Percentiles rank a stretch among this genome's conserved stretches.
Evolutionary conservation across 2,888 invertebrate genomes (phyloP).

Genomic region (Nephrocerus scutellatus): DNA sequence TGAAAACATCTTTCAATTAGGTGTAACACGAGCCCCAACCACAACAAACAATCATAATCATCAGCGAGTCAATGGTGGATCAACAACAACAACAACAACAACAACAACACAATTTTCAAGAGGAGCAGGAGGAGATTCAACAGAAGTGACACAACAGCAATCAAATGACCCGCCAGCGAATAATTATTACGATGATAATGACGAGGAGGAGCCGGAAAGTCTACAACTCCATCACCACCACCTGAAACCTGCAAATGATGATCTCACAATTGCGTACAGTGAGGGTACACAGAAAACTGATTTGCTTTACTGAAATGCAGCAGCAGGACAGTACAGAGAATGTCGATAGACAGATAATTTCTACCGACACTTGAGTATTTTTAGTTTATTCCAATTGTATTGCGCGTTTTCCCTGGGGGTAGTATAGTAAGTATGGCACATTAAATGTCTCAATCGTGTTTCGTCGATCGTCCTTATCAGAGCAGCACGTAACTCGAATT

Average conservation of each 20-base stretch:
- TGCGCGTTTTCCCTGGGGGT: no score
- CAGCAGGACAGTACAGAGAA: no score
- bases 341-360: no score
- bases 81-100: conserved; percentile 17
- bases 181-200: conserved; percentile 19
- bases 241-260: conserved; percentile 41
- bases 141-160: conserved; percentile 9
- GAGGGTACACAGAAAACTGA: conserved; percentile 47
- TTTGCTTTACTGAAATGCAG: conserved; percentile 43
- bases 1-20: conserved; percentile 66
- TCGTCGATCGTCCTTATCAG: no score
- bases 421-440: no score
- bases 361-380: no score
- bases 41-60: conserved; percentile 23
- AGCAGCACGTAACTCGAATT: no score
- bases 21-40: conserved; percentile 62
- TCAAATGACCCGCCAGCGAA: conserved; percentile 14
- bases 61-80: conserved; percentile 16
- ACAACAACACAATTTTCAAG: conserved; percentile 7
- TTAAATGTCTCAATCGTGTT: no score
- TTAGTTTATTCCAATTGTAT: no score
- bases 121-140: no score
- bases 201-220: conserved; percentile 29
- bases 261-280: conserved; percentile 45
- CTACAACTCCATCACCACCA: no score